phyloP scores from a whole-genome alignment of 2,888 invertebrate species.

The Octodonta nipae region DNA sequence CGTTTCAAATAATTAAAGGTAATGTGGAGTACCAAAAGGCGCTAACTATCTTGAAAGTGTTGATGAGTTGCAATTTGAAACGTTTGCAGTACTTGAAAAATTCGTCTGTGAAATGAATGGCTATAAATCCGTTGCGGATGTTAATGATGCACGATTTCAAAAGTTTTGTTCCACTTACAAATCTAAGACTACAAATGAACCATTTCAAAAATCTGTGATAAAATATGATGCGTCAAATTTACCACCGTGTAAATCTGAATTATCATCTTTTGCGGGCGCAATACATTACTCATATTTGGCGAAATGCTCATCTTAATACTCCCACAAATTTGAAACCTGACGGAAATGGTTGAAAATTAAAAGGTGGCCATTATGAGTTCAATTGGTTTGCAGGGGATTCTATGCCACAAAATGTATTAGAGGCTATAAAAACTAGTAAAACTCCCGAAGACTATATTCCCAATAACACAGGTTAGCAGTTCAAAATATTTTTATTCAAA shows the following conservation, averaged over 20 bases:
- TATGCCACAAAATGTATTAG: conserved; percentile 6
- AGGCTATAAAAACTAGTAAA: too few species aligned
- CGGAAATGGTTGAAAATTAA: conserved; percentile 6
- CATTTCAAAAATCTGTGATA: conserved; percentile 5
- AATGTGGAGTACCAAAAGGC: conserved; percentile 12
- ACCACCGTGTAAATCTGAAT: conserved; percentile 18
- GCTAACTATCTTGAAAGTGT: conserved; percentile 7
- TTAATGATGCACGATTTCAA: conserved; percentile 8
- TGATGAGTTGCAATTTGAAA: conserved; percentile 8
- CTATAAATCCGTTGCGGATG: conserved; percentile 7
- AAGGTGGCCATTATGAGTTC: conserved; percentile 7
- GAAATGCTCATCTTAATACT: conserved; percentile 9
- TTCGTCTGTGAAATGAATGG: conserved; percentile 15
- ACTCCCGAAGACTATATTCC: too few species aligned
- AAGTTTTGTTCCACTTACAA: conserved; percentile 5
- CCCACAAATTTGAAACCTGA: conserved; percentile 4
- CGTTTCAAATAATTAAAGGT: conserved; percentile 4
- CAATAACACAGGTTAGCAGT: too few species aligned
- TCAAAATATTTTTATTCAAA: too few species aligned
- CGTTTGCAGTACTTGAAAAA: conserved; percentile 9
- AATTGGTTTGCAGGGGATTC: conserved; percentile 9
- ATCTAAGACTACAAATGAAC: conserved; percentile 4
- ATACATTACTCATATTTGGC: conserved; percentile 14
- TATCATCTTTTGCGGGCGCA: conserved; percentile 13
- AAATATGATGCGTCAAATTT: conserved; percentile 12